Evolutionary conservation across 2,888 invertebrate genomes (phyloP).

Genomic region (Aspidiotus destructor): DNA sequence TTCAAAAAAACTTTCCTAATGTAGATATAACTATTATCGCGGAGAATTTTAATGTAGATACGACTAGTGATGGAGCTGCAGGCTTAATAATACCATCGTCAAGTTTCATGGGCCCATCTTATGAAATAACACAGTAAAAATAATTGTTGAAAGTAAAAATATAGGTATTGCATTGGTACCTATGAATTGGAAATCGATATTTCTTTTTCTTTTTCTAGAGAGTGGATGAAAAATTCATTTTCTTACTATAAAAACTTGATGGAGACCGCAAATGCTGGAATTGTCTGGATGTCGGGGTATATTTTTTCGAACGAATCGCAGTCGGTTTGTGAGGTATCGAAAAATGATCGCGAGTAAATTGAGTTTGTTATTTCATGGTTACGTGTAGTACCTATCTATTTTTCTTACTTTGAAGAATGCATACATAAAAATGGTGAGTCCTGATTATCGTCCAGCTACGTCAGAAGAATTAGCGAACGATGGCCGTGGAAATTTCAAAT

Average conservation of each 20-base stretch:
- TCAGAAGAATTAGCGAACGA: not conserved
- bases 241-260: not conserved
- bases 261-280: not conserved
- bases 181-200: no score
- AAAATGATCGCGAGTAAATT: no score
- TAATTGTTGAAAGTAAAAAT: not conserved
- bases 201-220: not conserved
- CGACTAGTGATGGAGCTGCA: constrained; percentile 76
- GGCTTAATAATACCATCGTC: constrained; percentile 75
- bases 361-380: not conserved
- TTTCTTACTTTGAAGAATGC: not conserved
- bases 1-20: constrained; percentile 59
- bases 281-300: not conserved
- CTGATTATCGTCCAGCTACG: not conserved
- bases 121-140: constrained; percentile 36
- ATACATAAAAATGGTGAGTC: not conserved
- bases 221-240: not conserved
- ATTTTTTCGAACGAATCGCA: not conserved
- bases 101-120: constrained; percentile 53
- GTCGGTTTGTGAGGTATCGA: not conserved
- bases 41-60: constrained; percentile 63
- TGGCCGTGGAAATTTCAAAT: not conserved
- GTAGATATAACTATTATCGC: constrained; percentile 63
- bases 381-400: not conserved
- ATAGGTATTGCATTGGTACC: not conserved